phyloP scores from a whole-genome alignment of 1,140 invertebrate genomes.

The Gryon sp. region DNA sequence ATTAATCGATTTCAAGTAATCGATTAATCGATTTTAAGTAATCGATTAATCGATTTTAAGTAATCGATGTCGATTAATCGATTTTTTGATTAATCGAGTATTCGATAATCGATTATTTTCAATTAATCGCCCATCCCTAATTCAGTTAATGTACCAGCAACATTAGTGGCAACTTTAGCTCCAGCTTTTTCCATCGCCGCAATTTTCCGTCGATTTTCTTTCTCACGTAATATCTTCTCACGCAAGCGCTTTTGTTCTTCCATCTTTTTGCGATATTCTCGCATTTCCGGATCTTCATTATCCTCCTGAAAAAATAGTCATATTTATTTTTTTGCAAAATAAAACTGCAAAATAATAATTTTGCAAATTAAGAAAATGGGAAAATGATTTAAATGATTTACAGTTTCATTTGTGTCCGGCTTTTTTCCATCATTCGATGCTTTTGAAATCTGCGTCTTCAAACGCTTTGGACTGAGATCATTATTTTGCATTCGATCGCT shows the following conservation, averaged over 20 bases:
- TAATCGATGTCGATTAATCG: too few species aligned
- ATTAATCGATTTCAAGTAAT: too few species aligned
- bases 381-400: slow-evolving; percentile 35
- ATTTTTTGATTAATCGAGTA: too few species aligned
- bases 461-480: slow-evolving; percentile 28
- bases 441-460: slow-evolving; percentile 14
- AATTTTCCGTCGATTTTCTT: slow-evolving; percentile 82
- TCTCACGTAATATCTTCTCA: slow-evolving; percentile 82
- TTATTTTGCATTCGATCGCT: slow-evolving; percentile 36
- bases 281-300: slow-evolving; percentile 83
- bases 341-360: neutral
- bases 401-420: slow-evolving; percentile 58
- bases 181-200: slow-evolving; percentile 79
- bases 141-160: slow-evolving; percentile 64
- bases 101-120: too few species aligned
- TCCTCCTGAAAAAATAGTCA: slow-evolving; percentile 58
- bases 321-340: slow-evolving; percentile 7
- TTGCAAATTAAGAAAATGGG: too few species aligned
- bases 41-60: too few species aligned
- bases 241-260: slow-evolving; percentile 83
- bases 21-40: too few species aligned
- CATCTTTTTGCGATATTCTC: slow-evolving; percentile 83
- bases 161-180: slow-evolving; percentile 58
- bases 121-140: too few species aligned
- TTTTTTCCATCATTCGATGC: slow-evolving; percentile 63